Conservation (phyloP, 2,888 invertebrate genomes). For the Drosophila dives region DNA sequence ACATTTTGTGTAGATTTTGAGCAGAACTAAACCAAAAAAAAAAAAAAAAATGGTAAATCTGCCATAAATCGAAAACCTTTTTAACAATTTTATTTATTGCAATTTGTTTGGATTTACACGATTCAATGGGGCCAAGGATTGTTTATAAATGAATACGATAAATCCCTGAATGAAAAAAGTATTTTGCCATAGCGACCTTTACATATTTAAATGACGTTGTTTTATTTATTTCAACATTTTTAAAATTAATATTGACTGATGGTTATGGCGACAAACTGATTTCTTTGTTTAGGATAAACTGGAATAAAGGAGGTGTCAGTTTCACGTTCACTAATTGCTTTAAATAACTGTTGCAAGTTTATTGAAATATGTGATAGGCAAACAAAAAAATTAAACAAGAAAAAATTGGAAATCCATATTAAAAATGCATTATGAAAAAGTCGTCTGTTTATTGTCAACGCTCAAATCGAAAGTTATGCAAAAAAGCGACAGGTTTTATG, state of each 20-base stretch:
- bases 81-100: slow-evolving; percentile 14
- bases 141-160: slow-evolving; percentile 66
- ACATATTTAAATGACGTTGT: neutral
- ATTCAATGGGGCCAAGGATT: slow-evolving; percentile 61
- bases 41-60: neutral
- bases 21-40: neutral
- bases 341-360: neutral
- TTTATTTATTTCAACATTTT: neutral
- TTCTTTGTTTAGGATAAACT: neutral
- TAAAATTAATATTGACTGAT: neutral
- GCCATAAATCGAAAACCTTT: slow-evolving; percentile 12
- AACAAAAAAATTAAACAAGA: slow-evolving; percentile 9
- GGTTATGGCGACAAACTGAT: neutral
- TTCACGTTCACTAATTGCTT: neutral
- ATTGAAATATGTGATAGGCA: slow-evolving; percentile 25
- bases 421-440: slow-evolving; percentile 75
- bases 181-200: neutral
- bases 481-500: slow-evolving; percentile 60
- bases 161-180: neutral
- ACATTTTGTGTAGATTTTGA: neutral
- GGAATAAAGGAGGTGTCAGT: neutral
- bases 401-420: slow-evolving; percentile 58
- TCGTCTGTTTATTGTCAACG: slow-evolving; percentile 64
- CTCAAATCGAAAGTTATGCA: slow-evolving; percentile 43
- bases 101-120: slow-evolving; percentile 19